phyloP scores from a whole-genome alignment of 2,888 invertebrate species.

The Dasysyrphus tricinctus region DNA sequence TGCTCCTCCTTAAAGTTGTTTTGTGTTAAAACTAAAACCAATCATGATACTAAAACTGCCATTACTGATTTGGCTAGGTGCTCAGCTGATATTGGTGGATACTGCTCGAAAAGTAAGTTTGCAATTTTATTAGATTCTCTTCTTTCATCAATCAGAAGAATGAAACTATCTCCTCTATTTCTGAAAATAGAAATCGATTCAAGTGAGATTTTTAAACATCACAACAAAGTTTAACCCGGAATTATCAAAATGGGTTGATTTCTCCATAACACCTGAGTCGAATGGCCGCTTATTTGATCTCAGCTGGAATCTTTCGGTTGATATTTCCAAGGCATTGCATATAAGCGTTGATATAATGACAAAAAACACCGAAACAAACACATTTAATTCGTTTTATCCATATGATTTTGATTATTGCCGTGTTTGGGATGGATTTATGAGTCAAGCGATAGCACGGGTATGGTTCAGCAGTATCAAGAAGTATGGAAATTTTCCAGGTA shows the following conservation, averaged over 20 bases:
- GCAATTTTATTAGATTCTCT: neutral
- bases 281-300: neutral
- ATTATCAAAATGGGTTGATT: neutral
- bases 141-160: neutral
- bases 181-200: neutral
- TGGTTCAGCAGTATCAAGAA: slow-evolving; percentile 75
- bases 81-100: neutral
- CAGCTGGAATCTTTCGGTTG: neutral
- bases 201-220: slow-evolving; percentile 7
- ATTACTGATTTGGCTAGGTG: neutral
- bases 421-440: slow-evolving; percentile 16
- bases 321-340: neutral
- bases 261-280: neutral
- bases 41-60: neutral
- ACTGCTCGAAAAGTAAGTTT: neutral
- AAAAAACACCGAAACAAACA: neutral
- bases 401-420: slow-evolving; percentile 17
- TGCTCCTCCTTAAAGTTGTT: too few relatives aligned
- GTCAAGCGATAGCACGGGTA: slow-evolving; percentile 59
- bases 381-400: neutral
- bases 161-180: neutral
- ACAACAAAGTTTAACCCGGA: neutral
- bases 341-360: neutral
- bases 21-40: neutral
- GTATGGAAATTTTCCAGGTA: slow-evolving; percentile 76